Evolutionary conservation across 2,797 vertebrate genomes (phyloP), one percentile per base, ranked within the genome.

Genomic region (Sternarchorhynchus goeldii): DNA sequence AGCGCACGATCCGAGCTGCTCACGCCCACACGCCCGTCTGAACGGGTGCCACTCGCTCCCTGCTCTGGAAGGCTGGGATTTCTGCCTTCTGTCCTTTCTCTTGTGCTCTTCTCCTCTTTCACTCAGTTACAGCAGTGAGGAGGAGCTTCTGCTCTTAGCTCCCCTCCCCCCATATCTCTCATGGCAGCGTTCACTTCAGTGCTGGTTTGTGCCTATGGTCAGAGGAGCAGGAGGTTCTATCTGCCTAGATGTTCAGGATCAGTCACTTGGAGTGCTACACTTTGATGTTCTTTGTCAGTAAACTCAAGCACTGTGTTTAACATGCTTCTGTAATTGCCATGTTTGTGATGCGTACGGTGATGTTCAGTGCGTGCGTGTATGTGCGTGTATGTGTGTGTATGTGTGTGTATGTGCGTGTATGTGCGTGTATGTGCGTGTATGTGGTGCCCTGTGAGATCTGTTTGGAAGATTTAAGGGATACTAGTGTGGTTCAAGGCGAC

Each of bases 241-340:
- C 85, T 79, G 87, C 90, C 86, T 83, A 87, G 73, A 20, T 72
- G 75, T 85, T 89, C 82, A 78, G 83, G 86, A 83, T 85, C 59
- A 87, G 69, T 74, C 80, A 20, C 89, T 79, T 83, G 57, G 89
- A 88, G 83, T 78, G 63, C 65, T 14, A 81, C 76, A 1, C 91
- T 93, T 95, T 93, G 89, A 93, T 92, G 90, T 89, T 41, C 82
- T 83, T 84, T 74, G 83, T 88, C 87, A 92, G 90, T 91, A 93
- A 89, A 92, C 90, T 80, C 66, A 80, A 82, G 84, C 79, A 86
- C 91, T 90, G 87, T 93, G 88, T 93, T 92, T 94, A 92, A 92
- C 92, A 91, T 92, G 83, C 86, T 86, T 92, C 70, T 18, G 70
- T 92, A 93, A 93, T 93, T 82, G 86, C 88, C 85, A 73, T 45